Percentiles rank a stretch among this genome's conserved stretches.
Conservation (phyloP, 2,797 vertebrate species). For the Clarias pachynema region DNA sequence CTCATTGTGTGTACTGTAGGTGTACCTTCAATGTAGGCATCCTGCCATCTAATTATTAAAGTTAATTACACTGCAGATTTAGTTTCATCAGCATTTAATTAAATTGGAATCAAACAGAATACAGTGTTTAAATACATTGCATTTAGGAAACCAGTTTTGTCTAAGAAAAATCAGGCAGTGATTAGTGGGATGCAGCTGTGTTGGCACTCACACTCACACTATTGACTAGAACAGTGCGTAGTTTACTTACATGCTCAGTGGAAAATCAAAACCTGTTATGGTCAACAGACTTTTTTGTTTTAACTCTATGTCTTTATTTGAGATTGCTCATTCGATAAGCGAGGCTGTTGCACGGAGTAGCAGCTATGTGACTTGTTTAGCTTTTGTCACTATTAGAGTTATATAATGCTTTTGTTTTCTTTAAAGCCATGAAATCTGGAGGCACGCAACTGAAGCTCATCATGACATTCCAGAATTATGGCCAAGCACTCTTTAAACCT, state of each 20-base stretch:
- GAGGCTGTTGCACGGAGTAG: not conserved
- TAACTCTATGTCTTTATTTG: conserved; percentile 18
- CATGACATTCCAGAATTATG: conserved; percentile 99
- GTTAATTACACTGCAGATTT: not conserved
- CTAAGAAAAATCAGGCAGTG: conserved; percentile 23
- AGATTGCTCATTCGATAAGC: conserved; percentile 27
- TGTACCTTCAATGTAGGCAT: not conserved
- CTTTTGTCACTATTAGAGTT: not conserved
- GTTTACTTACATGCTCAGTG: conserved; percentile 7
- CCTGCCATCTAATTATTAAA: not conserved
- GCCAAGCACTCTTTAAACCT: conserved; percentile 86
- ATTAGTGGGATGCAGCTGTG: conserved; percentile 13
- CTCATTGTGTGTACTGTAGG: not conserved
- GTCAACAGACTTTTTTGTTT: conserved; percentile 8
- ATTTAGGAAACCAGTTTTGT: not conserved
- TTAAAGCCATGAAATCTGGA: conserved; percentile 96
- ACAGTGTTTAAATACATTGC: not conserved
- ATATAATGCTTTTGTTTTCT: conserved; percentile 35
- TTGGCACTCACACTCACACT: conserved; percentile 11
- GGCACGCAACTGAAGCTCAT: conserved; percentile 98
- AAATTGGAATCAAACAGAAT: conserved; percentile 3
- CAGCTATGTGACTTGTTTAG: not conserved
- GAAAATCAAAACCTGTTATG: conserved; percentile 23
- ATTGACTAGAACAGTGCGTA: not conserved
- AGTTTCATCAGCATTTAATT: not conserved